Conservation (phyloP, 2,797 vertebrate genomes). For the Picus viridis region DNA sequence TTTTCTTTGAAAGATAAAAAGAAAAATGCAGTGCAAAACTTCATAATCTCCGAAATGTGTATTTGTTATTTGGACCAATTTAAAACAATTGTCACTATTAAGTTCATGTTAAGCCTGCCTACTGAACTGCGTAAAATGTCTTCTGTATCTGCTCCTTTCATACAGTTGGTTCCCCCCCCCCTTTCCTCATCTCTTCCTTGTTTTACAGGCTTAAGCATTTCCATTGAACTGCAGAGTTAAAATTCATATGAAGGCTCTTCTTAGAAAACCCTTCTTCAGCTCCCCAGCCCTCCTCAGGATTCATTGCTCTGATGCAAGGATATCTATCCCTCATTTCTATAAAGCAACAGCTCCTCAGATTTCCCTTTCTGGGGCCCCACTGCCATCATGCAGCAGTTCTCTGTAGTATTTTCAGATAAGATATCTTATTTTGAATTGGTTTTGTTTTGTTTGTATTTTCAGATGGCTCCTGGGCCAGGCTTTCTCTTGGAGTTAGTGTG, state of each 20-base stretch:
- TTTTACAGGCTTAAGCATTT: constrained; percentile 57
- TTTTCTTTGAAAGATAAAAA: constrained; percentile 88
- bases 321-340: constrained; percentile 46
- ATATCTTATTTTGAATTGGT: neutral
- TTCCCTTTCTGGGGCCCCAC: constrained; percentile 43
- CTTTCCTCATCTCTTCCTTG: constrained; percentile 15
- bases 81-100: constrained; percentile 77
- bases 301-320: neutral
- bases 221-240: constrained; percentile 35
- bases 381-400: constrained; percentile 20
- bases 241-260: constrained; percentile 26
- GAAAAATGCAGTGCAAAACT: constrained; percentile 79
- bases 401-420: constrained; percentile 45
- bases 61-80: constrained; percentile 78
- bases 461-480: neutral
- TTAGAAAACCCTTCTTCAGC: neutral
- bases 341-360: constrained; percentile 33
- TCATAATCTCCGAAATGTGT: constrained; percentile 84
- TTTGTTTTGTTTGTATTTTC: neutral
- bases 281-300: neutral
- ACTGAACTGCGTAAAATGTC: constrained; percentile 70
- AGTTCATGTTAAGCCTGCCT: constrained; percentile 68
- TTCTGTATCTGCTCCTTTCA: constrained; percentile 67
- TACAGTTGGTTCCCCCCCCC: neutral
- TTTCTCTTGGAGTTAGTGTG: neutral